phyloP scores from a whole-genome alignment of 1,140 invertebrate species.

The Cepaea nemoralis region DNA sequence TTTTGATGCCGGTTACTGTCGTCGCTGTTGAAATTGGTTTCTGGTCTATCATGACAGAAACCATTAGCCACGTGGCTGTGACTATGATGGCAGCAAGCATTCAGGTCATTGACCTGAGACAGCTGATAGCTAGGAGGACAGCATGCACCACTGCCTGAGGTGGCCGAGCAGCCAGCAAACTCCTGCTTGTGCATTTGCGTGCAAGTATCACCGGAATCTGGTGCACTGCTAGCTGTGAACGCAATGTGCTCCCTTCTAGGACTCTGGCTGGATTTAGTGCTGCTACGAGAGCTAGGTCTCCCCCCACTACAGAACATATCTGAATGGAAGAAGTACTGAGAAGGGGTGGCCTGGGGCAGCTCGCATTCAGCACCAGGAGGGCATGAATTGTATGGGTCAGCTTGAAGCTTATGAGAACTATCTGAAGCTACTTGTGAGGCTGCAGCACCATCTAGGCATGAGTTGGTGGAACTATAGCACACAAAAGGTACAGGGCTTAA shows the following conservation, averaged over 20 bases:
- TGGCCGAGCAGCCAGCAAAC: neutral
- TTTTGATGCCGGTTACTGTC: constrained; percentile 61
- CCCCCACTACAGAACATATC: constrained; percentile 9
- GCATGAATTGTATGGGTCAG: constrained; percentile 22
- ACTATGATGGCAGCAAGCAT: constrained; percentile 27
- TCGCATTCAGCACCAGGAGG: constrained; percentile 33
- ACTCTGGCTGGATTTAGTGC: neutral
- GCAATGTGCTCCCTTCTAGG: constrained; percentile 1
- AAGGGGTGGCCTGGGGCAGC: neutral
- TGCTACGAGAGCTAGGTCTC: neutral
- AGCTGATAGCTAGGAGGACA: neutral
- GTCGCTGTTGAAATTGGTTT: constrained; percentile 61
- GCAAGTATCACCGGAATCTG: neutral
- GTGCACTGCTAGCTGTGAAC: constrained; percentile 18
- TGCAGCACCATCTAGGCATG: constrained; percentile 30
- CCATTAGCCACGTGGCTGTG: constrained; percentile 42
- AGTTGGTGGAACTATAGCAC: neutral
- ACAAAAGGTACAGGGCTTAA: neutral
- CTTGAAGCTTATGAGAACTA: constrained; percentile 8
- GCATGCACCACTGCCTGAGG: constrained; percentile 28
- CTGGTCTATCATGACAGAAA: constrained; percentile 41
- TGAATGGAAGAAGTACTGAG: constrained; percentile 19
- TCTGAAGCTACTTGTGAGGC: constrained; percentile 23
- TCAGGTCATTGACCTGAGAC: constrained; percentile 23
- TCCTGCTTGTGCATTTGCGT: neutral